Base-by-base conservation (phyloP, 1,140 invertebrate species). In the Conus ventricosus region DNA sequence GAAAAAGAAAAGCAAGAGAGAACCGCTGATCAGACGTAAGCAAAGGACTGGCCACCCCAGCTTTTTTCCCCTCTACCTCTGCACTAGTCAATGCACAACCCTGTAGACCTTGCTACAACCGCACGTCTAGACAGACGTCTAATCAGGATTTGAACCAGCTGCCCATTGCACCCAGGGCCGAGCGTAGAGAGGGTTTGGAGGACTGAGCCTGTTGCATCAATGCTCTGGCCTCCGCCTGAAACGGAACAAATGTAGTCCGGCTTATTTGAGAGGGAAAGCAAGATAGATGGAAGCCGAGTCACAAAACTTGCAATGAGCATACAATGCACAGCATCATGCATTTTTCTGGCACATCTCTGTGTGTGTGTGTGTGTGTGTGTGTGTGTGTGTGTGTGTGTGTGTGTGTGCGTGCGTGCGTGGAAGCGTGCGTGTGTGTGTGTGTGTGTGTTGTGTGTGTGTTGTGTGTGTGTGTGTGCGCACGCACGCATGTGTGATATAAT, bases 191-290 rank as follows among this genome's bases (percentile, higher is more conserved):
- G 13, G 91, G 90, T 67, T 92, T 92, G 27, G 90, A 88, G 5
- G 90, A 84, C 63, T 88, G 88, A 39, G 87, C 86, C 78, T 90
- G 89, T 76, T 93, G 84, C 51, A 91, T 63, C 76, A 93, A 78
- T 23, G 92, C 89, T 27, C 92, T 91, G 39, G 92, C 92, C 86
- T 93, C 93, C 53, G 90, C 88, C 53, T 89, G 84, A 67, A 91
- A 90, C 10, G 91, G 91, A 23, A 78, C 84, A 67, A 86, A 88
- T 25, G 87, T 57, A 10, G 92, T 55, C 60, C 91, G 27, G 55
- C 86, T 80, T 51, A 83, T 88, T 13, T 92, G 71, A 39, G 39
- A 39, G 39, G 39, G 39, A 39, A 39, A 39, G 39, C 39, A 39
- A 39, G 39, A 39, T 39, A 39, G 39, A 39, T 39, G 39, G 39